Evolutionary conservation across 2,797 vertebrate species (phyloP).

Genomic region (Prionace glauca): DNA sequence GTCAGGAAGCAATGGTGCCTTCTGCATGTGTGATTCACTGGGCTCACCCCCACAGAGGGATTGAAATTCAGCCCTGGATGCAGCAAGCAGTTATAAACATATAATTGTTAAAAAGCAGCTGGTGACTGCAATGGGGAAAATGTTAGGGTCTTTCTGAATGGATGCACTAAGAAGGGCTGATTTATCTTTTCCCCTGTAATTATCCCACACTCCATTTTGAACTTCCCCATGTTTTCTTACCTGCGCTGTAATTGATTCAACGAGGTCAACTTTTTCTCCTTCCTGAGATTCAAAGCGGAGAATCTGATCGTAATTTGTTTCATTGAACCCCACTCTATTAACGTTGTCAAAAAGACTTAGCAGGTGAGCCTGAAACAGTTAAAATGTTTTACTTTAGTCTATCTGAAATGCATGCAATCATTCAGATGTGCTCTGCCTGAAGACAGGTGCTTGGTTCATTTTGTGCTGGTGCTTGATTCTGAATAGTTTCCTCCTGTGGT

Average conservation of each 20-base stretch:
- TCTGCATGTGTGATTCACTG: neutral
- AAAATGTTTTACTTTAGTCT: conserved; percentile 39
- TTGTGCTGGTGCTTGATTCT: neutral
- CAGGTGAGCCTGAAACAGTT: conserved; percentile 60
- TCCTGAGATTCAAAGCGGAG: conserved; percentile 73
- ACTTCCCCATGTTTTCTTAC: conserved; percentile 48
- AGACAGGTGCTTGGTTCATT: neutral
- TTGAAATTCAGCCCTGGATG: neutral
- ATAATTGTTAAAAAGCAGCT: neutral
- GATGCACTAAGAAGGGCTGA: neutral
- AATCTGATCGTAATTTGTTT: conserved; percentile 73
- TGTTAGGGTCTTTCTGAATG: neutral
- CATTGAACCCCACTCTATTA: conserved; percentile 65
- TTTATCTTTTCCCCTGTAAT: too few species aligned
- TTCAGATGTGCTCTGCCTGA: neutral
- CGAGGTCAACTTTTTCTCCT: conserved; percentile 67
- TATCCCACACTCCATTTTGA: neutral
- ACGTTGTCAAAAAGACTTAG: conserved; percentile 78
- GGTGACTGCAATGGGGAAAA: neutral
- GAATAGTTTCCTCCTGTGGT: neutral
- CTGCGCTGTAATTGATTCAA: conserved; percentile 65
- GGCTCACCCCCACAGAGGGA: neutral
- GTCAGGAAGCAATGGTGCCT: neutral
- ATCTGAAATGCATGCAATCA: neutral
- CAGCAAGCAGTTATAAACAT: neutral